These are phyloP conservation scores for Thripadectes ignobilis DNA, from an alignment of 2,797 vertebrate genomes.

Conservation along the genomic window DNA sequence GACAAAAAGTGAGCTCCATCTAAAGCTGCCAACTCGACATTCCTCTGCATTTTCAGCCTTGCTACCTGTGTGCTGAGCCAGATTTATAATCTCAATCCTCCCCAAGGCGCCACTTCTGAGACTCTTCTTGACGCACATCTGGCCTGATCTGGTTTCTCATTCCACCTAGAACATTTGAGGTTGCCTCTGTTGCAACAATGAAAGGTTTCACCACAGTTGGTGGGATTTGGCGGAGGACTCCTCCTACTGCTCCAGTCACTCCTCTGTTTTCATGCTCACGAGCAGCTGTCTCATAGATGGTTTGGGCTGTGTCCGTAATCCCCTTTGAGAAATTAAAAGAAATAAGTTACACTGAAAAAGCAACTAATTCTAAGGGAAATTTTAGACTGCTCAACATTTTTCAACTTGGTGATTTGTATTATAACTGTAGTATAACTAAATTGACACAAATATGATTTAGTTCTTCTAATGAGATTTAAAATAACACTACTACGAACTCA, in stretches of 20 bases:
- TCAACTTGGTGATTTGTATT: not conserved
- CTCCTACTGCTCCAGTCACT: constrained; percentile 94
- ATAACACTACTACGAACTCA: not conserved
- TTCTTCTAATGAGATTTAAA: not conserved
- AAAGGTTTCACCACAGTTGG: constrained; percentile 95
- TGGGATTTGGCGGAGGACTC: constrained; percentile 95
- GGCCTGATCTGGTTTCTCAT: constrained; percentile 99
- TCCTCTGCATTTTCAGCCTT: not conserved
- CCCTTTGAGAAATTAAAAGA: constrained; percentile 77
- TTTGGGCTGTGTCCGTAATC: constrained; percentile 94
- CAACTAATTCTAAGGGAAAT: not conserved
- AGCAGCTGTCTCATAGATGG: constrained; percentile 95
- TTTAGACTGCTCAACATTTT: not conserved
- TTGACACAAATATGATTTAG: not conserved
- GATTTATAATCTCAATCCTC: constrained; percentile 78
- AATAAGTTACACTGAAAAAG: not conserved
- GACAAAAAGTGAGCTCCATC: constrained; percentile 24
- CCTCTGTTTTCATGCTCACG: constrained; percentile 97
- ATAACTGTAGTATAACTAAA: not conserved
- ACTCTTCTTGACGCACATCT: constrained; percentile 95
- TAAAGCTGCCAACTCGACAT: not conserved
- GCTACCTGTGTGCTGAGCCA: not conserved
- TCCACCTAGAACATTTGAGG: constrained; percentile 93
- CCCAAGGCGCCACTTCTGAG: constrained; percentile 94
- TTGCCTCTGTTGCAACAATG: constrained; percentile 96